phyloP scores from a whole-genome alignment of 2,113 vertebrate species.

The Neolamprologus hecqui region DNA sequence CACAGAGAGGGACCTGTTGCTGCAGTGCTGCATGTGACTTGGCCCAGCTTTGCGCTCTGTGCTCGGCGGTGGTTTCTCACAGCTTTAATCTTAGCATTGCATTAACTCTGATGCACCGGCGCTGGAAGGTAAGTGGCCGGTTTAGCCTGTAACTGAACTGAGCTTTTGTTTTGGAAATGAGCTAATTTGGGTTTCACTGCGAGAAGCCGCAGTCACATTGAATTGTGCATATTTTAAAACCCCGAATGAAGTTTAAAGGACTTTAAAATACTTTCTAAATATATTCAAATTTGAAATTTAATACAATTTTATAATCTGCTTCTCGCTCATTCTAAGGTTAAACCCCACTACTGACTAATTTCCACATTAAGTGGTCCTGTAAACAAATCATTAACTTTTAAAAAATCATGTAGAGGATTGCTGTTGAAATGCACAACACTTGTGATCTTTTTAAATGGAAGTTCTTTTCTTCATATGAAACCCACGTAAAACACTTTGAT shows the following conservation, averaged over 20 bases:
- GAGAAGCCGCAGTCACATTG: neutral
- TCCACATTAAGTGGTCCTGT: neutral
- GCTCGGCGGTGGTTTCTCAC: rapidly evolving
- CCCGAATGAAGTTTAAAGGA: neutral
- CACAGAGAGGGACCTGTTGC: constrained; percentile 21
- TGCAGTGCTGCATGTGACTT: constrained; percentile 1
- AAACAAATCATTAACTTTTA: neutral
- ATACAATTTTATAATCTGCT: neutral
- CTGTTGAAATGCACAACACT: neutral
- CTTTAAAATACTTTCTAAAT: neutral
- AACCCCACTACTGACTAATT: neutral
- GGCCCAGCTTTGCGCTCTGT: neutral
- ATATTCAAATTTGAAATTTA: neutral
- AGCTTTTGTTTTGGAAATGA: neutral
- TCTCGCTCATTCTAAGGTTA: neutral
- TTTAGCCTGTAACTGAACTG: neutral
- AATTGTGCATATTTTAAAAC: neutral
- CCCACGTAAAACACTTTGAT: neutral
- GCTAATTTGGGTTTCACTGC: neutral
- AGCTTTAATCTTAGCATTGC: neutral
- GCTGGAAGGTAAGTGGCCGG: neutral
- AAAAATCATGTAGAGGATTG: rapidly evolving
- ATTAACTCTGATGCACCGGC: neutral
- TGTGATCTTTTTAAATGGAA: neutral
- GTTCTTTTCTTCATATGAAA: neutral